Conservation (phyloP, 1,140 invertebrate species). For the Psix sp. region DNA sequence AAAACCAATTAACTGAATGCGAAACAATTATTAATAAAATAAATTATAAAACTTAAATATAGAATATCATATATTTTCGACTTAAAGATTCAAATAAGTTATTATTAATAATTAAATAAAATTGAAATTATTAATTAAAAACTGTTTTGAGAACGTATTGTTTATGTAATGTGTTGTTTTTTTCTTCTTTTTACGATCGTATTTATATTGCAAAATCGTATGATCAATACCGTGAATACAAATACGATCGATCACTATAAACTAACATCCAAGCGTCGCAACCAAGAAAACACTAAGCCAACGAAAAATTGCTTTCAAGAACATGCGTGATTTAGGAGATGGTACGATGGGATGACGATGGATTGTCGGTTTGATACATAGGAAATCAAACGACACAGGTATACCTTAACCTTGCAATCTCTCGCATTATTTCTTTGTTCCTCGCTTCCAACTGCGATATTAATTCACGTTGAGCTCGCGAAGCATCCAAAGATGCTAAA, state of each 20-base stretch:
- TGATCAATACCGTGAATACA: constrained; percentile 8
- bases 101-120: constrained; percentile 9
- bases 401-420: constrained; percentile 94
- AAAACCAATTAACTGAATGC: no score
- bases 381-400: constrained; percentile 76
- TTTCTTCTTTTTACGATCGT: neutral
- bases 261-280: constrained; percentile 62
- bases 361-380: constrained; percentile 73
- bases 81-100: no score
- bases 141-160: no score
- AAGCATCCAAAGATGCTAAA: constrained; percentile 85
- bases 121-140: neutral
- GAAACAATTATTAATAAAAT: no score
- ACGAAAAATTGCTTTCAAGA: constrained; percentile 62
- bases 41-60: no score
- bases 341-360: constrained; percentile 72
- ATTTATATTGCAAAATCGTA: constrained; percentile 7
- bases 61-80: no score
- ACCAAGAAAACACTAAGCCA: constrained; percentile 69
- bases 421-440: constrained; percentile 98
- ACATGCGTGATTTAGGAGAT: constrained; percentile 75
- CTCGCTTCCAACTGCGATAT: constrained; percentile 96
- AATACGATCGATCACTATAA: neutral
- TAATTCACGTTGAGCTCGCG: constrained; percentile 91
- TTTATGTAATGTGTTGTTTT: neutral